Evolutionary conservation across 2,797 vertebrate genomes (phyloP).

Genomic region (Crypturellus tataupa): DNA sequence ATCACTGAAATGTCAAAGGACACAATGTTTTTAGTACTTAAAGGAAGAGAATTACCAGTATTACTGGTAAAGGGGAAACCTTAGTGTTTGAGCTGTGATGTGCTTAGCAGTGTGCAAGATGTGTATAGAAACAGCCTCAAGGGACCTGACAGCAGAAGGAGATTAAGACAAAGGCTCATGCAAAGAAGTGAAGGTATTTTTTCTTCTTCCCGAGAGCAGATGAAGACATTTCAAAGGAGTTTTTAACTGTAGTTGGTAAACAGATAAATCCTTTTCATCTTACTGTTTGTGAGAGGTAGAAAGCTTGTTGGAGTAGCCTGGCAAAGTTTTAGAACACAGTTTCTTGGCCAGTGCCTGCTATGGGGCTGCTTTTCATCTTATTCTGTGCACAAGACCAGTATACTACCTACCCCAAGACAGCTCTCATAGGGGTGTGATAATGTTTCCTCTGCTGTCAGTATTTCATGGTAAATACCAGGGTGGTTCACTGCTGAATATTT

Average conservation of each 20-base stretch:
- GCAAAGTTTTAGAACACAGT: neutral
- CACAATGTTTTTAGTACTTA: neutral
- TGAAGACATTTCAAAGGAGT: slow-evolving; percentile 10
- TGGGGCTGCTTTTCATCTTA: neutral
- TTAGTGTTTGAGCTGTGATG: neutral
- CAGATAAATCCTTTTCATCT: slow-evolving; percentile 26
- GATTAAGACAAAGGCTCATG: slow-evolving; percentile 3
- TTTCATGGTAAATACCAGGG: neutral
- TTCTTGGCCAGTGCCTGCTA: neutral
- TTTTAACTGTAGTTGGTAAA: slow-evolving; percentile 9
- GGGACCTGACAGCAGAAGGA: neutral
- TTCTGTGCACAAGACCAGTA: neutral
- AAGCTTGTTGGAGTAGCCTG: neutral
- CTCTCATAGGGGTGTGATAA: neutral
- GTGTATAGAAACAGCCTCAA: neutral
- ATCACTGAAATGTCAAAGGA: slow-evolving; percentile 17
- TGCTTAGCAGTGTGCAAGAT: neutral
- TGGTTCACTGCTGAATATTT: neutral
- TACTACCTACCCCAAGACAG: neutral
- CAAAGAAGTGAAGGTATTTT: slow-evolving; percentile 8
- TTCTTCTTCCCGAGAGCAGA: slow-evolving; percentile 1
- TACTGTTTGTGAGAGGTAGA: neutral
- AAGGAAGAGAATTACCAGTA: neutral
- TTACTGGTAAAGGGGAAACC: neutral
- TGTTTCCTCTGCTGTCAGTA: neutral